phyloP scores from a whole-genome alignment of 2,113 vertebrate genomes.

The Pitta sordida region DNA sequence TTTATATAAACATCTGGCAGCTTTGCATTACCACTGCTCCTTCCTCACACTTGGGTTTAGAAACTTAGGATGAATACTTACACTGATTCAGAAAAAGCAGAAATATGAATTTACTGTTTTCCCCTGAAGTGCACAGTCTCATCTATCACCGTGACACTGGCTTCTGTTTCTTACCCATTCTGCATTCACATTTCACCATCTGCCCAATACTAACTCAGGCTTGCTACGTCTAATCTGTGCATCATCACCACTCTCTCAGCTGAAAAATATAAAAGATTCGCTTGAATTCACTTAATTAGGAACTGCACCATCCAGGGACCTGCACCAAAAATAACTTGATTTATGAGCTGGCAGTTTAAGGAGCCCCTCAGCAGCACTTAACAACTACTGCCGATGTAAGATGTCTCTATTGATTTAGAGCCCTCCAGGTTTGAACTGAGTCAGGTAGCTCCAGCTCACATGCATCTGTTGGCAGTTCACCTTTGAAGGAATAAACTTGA shows the following conservation, averaged over 20 bases:
- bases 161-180: background rate
- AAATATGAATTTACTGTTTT: background rate
- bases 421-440: background rate
- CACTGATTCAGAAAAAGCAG: background rate
- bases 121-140: background rate
- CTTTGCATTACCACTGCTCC: background rate
- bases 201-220: background rate
- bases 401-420: background rate
- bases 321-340: slow-evolving; percentile 14
- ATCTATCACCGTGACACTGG: background rate
- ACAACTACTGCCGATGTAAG: background rate
- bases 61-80: background rate
- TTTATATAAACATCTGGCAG: background rate
- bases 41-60: background rate
- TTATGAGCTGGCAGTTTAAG: background rate
- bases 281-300: slow-evolving; percentile 15
- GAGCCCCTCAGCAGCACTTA: background rate
- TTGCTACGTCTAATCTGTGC: background rate
- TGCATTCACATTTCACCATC: background rate
- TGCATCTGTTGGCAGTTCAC: background rate
- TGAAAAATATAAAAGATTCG: background rate
- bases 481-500: background rate
- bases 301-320: background rate
- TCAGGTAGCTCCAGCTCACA: background rate
- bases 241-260: background rate